Base-by-base conservation (phyloP, 2,797 vertebrate genomes). In the Oreochromis mossambicus region DNA sequence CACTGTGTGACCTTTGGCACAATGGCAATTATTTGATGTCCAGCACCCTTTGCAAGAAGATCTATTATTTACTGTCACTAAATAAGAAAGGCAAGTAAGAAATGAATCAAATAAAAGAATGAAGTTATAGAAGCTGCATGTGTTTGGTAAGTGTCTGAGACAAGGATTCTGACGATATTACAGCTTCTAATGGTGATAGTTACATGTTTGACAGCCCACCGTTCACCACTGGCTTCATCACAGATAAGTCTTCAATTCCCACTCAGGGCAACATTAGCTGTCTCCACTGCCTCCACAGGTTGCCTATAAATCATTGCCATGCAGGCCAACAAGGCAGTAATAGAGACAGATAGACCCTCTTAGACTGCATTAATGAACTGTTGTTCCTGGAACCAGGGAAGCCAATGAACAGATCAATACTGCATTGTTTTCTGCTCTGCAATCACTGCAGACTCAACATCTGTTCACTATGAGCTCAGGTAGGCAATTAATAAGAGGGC, bases 261-360 rank as follows among this genome's bases (percentile, higher is more conserved):
- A 78, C 85, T 81, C 85, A 32, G 79, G 36, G 75, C 68, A 52
- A 52, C 86, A 89, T 91, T 80, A 84, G 77, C 88, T 26, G 32
- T 81, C 88, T 85, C 84, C 75, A 10, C 21, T 21, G 87, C 82
- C 32, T 88, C 91, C 81, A 89, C 90, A 91, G 89, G 92, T 91
- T 83, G 80, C 86, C 88, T 80, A 93, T 94, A 91, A 90, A 92
- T 93, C 93, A 89, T 82, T 76, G 83, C 80, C 87, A 76, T 75
- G 89, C 84, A 77, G 86, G 56, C 83, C 92, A 91, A 52, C 86
- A 81, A 83, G 86, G 84, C 92, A 82, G 87, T 94, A 93, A 94
- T 94, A 88, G 91, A 94, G 93, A 93, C 89, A 81, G 91, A 94
- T 92, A 52, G 92, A 89, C 88, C 89, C 84, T 91, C 81, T 91